Base-by-base conservation (phyloP, 2,888 invertebrate species). In the Pediacus dermestoides region DNA sequence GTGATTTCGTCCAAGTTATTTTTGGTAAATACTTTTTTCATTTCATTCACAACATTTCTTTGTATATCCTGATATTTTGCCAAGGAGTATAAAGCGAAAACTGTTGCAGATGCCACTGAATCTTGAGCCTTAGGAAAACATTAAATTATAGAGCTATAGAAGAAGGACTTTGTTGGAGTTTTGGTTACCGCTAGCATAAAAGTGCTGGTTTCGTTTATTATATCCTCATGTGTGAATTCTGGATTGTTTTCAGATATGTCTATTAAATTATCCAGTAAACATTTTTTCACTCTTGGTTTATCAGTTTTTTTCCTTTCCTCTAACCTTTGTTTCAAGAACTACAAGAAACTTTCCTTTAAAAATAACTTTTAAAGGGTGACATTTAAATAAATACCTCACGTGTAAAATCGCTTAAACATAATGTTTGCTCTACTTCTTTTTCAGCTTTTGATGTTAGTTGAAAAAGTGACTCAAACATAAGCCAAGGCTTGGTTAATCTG, bases 81-180 rank as follows among this genome's bases (percentile, higher is more conserved):
- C 2, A 80, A 53, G 30, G 73, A 63, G 47, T 74, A 76, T 10
- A 79, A 58, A n/a, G 74, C 71, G 46, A 78, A 75, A 1, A 77
- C 76, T 1, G 74, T 62, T 0, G 76, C 75, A 0, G 77, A 71
- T 1, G 75, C 76, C 1, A 79, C 78, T 0, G 79, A 78, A 51
- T 80, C 80, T 56, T 80, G 79, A 0, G 80, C 80, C 71, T 71
- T n/a, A n/a, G n/a, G n/a, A 41, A 46, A 60, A 55, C n/a, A n/a
- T n/a, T 26, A 33, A 25, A 16, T 31, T 31, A 10, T n/a, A n/a
- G n/a, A n/a, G n/a, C n/a, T n/a, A n/a, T n/a, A n/a, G n/a, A n/a
- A n/a, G n/a, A n/a, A n/a, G n/a, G n/a, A n/a, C n/a, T n/a, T n/a
- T 6, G 6, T 18, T 7, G 6, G 6, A 7, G 21, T 7, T 6